These are phyloP conservation scores for Myxocyprinus asiaticus DNA, from an alignment of 2,113 vertebrate genomes.

Conservation along the genomic window DNA sequence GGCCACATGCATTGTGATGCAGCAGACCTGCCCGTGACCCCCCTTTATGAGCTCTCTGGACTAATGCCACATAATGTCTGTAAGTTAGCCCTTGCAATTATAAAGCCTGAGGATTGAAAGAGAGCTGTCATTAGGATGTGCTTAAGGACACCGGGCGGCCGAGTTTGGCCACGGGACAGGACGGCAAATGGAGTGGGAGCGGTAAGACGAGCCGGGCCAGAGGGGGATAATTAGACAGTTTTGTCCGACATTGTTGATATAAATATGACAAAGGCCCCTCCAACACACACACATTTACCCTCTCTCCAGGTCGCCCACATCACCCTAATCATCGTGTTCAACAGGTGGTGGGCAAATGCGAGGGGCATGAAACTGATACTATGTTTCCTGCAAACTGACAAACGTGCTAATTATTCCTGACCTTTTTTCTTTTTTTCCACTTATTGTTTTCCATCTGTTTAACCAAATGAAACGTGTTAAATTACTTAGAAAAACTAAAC, in stretches of 20 bases:
- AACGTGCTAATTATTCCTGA: slow-evolving; percentile 64
- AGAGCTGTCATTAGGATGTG: slow-evolving; percentile 83
- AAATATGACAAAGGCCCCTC: slow-evolving; percentile 90
- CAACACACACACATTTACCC: slow-evolving; percentile 41
- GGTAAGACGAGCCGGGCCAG: slow-evolving; percentile 78
- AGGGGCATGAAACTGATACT: slow-evolving; percentile 88
- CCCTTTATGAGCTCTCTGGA: slow-evolving; percentile 77
- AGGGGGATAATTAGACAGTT: slow-evolving; percentile 93
- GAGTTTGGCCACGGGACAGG: slow-evolving; percentile 81
- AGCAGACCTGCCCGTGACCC: slow-evolving; percentile 76
- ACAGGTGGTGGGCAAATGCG: slow-evolving; percentile 96
- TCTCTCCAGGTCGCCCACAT: neutral
- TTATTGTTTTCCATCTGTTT: slow-evolving; percentile 64
- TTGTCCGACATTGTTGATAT: slow-evolving; percentile 94
- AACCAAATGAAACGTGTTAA: no score
- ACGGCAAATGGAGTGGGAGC: slow-evolving; percentile 75
- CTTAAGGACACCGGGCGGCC: slow-evolving; percentile 86
- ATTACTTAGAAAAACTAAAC: no score
- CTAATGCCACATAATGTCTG: slow-evolving; percentile 79
- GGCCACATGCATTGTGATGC: slow-evolving; percentile 60
- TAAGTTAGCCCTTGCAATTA: slow-evolving; percentile 85
- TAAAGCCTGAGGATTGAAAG: slow-evolving; percentile 79
- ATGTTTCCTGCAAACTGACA: slow-evolving; percentile 81
- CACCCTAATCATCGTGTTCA: slow-evolving; percentile 86
- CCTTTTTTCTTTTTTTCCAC: slow-evolving; percentile 60